Base-by-base conservation (phyloP, 2,888 invertebrate species). In the Phasia obesa region DNA sequence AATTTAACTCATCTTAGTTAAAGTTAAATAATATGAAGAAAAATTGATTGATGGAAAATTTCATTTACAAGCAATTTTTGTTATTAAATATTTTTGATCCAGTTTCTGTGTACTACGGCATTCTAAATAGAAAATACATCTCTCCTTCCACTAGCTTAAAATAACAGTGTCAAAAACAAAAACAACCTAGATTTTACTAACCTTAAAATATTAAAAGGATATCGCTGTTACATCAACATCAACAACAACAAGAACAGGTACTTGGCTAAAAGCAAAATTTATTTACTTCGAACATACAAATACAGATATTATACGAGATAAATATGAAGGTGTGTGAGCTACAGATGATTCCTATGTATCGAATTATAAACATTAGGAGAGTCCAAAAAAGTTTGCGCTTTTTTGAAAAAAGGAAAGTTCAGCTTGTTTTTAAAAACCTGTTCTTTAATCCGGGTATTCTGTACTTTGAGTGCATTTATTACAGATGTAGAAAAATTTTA, bases 151-250 rank as follows among this genome's bases (percentile, higher is more conserved):
- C 15, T 44, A 19, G 27, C 3, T 15, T 27, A 44, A 53, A 53
- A 44, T 21, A 62, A 62, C 35, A 62, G n/a, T 53, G 62, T 74
- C 62, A 74, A 44, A 27, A 62, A n/a, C 62, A 64, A 64, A n/a
- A n/a, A n/a, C n/a, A 62, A 74, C 73, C 51, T 19, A 44, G 62
- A 53, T 74, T 53, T 42, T 21, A 21, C 11, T 74, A 27, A 62
- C 60, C 62, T 23, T 31, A 64, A 53, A 74, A 64, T 44, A n/a
- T 44, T 53, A 31, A 44, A 62, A 53, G 19, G 4, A 21, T 35
- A 19, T 42, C 44, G 27, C 21, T n/a, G n/a, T n/a, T n/a, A n/a
- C n/a, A n/a, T n/a, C n/a, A n/a, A n/a, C n/a, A n/a, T n/a, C n/a
- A 35, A 35, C 35, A 79, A 25, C 65, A 79, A 15, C 25, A 67